Percentiles rank a stretch among this genome's conserved stretches.
Conservation (phyloP, 1,140 invertebrate species). For the Cydia pomonella region DNA sequence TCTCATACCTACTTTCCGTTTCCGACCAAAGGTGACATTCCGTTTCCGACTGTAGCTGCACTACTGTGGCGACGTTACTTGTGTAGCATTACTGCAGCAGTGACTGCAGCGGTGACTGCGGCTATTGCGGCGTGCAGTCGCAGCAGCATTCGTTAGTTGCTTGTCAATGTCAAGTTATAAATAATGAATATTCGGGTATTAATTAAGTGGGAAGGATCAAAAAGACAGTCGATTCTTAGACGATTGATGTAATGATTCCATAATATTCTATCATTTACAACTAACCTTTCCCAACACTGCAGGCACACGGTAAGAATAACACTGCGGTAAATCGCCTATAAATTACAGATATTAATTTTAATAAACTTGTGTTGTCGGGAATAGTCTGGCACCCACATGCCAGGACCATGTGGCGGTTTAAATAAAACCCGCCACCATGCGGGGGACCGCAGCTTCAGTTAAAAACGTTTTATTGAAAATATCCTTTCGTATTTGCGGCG, state of each 20-base stretch:
- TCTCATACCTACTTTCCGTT: no score
- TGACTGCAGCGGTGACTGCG: no score
- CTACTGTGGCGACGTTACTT: no score
- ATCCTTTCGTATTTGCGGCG: conserved; percentile 23
- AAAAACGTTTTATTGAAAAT: conserved; percentile 33
- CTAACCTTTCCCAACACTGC: conserved; percentile 14
- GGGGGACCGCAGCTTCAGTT: conserved; percentile 32
- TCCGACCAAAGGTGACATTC: no score
- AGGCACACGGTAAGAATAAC: conserved; percentile 10
- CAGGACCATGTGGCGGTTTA: conserved; percentile 25
- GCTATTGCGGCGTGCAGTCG: no score
- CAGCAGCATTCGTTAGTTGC: no score
- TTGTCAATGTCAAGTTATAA: no score
- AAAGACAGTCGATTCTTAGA: no score
- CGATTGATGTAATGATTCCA: neutral
- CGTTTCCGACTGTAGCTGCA: no score
- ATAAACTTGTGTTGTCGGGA: conserved; percentile 23
- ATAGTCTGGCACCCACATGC: conserved; percentile 31
- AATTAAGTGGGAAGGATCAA: neutral
- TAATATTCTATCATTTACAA: neutral
- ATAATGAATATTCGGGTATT: neutral
- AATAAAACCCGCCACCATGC: conserved; percentile 28
- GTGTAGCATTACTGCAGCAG: no score
- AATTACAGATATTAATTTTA: conserved; percentile 32
- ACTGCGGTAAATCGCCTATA: conserved; percentile 8